phyloP scores from a whole-genome alignment of 1,140 invertebrate genomes.

The Tribolium madens region DNA sequence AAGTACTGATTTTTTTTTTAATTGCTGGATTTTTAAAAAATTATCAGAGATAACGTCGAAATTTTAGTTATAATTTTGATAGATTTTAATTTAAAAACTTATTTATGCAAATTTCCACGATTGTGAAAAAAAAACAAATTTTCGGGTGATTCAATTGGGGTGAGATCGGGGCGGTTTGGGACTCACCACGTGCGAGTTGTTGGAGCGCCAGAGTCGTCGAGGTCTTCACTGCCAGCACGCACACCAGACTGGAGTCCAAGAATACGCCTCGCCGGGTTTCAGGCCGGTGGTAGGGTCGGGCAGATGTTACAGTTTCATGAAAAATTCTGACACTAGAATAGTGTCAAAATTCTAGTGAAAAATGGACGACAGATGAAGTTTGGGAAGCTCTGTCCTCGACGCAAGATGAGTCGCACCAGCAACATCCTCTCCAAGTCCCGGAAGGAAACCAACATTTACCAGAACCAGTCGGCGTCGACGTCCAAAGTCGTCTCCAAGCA shows the following conservation, averaged over 20 bases:
- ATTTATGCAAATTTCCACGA: too few species aligned
- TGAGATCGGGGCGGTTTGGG: neutral
- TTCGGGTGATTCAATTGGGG: neutral
- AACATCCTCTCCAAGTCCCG: neutral
- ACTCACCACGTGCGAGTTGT: neutral
- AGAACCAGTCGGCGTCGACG: neutral
- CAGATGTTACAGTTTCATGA: conserved; percentile 9
- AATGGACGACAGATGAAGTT: too few species aligned
- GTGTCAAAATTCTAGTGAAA: neutral
- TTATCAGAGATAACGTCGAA: too few species aligned
- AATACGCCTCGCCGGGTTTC: neutral
- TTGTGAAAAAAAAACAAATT: too few species aligned
- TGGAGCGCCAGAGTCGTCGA: neutral
- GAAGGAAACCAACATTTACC: neutral
- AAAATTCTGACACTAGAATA: neutral
- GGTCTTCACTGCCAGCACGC: neutral
- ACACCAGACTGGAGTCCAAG: conserved; percentile 11
- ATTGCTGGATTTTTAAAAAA: too few species aligned
- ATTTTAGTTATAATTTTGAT: too few species aligned
- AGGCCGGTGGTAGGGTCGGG: conserved; percentile 21
- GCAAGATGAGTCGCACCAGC: neutral
- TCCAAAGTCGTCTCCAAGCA: neutral
- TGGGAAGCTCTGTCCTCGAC: too few species aligned
- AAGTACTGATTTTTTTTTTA: too few species aligned
- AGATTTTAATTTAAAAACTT: too few species aligned